Evolutionary conservation across 2,113 vertebrate species (phyloP).

Genomic region (Cryptotis parvus): DNA sequence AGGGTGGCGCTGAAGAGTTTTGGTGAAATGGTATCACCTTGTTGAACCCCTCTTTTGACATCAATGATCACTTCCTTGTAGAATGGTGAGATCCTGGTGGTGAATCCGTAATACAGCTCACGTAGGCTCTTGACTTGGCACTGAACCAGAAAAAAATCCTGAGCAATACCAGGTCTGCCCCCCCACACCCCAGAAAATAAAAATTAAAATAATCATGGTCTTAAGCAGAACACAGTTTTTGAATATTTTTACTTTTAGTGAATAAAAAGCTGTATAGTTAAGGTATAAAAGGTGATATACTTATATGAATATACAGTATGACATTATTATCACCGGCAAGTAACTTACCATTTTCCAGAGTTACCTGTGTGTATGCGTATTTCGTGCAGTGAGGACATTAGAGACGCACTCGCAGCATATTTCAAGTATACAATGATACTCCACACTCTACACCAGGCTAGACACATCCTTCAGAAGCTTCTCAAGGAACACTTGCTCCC

Average conservation of each 20-base stretch:
- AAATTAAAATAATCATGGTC: background rate
- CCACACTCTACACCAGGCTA: background rate
- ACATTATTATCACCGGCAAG: background rate
- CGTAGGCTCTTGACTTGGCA: too few relatives aligned
- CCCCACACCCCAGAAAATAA: too few relatives aligned
- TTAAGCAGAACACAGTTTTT: background rate
- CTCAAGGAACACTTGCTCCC: background rate
- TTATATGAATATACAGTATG: background rate
- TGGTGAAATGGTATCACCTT: too few relatives aligned
- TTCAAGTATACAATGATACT: background rate
- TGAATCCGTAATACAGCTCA: too few relatives aligned
- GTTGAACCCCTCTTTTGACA: too few relatives aligned
- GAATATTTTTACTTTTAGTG: background rate
- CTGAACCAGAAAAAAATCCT: too few relatives aligned
- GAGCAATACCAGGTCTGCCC: too few relatives aligned
- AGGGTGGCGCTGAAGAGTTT: too few relatives aligned
- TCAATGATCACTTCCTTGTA: too few relatives aligned
- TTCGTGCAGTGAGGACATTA: background rate
- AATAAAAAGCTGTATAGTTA: background rate
- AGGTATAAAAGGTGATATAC: background rate
- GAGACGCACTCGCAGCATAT: background rate
- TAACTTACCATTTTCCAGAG: background rate
- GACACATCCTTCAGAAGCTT: background rate
- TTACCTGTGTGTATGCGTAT: background rate
- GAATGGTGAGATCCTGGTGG: too few relatives aligned